Evolutionary conservation across 2,797 vertebrate species (phyloP), one percentile per base, ranked within the genome.

Genomic region (Hippoglossus hippoglossus): DNA sequence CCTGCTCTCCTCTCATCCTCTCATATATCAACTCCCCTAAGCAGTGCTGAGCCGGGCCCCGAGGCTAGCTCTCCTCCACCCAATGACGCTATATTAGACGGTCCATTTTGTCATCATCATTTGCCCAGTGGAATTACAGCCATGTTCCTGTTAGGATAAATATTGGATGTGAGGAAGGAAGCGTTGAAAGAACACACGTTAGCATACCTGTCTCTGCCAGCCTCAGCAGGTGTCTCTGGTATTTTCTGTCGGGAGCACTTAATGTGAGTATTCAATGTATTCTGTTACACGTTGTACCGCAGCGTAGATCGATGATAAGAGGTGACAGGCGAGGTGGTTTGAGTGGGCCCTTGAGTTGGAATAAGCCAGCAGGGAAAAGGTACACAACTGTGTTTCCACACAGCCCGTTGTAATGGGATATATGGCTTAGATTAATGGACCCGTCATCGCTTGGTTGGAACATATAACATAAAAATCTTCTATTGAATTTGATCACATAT

Each of bases 21-120:
- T 91, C 89, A 85, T 90, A 87, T 85, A 91, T 92, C 85, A 91
- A 77, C 82, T 83, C 79, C 80, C 53, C 50, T 77, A 83, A 92
- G 82, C 86, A 77, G 82, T 80, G 82, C 53, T 56, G 89, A 89
- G 83, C 83, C 24, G 36, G 67, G 76, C 81, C 87, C 82, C 0
- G 22, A 69, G 85, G 89, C 75, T 25, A 67, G 70, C 78, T 77
- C 82, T 80, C 66, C 66, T 75, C 73, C 64, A 82, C 73, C 82
- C 85, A 63, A 68, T 89, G 81, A 84, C 39, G 63, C 55, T 73
- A 82, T 88, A 86, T 89, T 87, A 78, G 81, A 85, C 15, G 72
- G 75, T 81, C 63, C 68, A 83, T 89, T 87, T 86, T 88, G 83
- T 88, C 81, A 87, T 87, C 79, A 64, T 65, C 47, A 49, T 49